phyloP scores from a whole-genome alignment of 1,140 invertebrate genomes.

The Trichonephila clavipes region DNA sequence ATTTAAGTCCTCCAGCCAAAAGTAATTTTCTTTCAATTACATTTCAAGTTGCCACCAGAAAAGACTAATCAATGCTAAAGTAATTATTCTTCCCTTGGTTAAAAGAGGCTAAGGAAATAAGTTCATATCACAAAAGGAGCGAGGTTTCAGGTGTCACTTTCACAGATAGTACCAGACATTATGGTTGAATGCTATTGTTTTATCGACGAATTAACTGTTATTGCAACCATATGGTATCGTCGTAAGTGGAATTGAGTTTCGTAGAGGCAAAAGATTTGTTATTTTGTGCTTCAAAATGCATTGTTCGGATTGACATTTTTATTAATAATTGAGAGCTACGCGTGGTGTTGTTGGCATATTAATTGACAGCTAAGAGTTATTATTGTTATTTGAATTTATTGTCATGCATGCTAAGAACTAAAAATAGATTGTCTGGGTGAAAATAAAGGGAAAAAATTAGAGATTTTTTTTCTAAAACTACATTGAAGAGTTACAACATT shows the following conservation, averaged over 20 bases:
- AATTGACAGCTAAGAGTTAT: no score
- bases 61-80: neutral
- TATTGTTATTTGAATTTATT: no score
- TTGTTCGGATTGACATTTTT: neutral
- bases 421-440: no score
- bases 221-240: neutral
- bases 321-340: no score
- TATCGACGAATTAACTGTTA: neutral
- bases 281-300: neutral
- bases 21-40: neutral
- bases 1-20: neutral
- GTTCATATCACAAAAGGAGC: neutral
- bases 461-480: no score
- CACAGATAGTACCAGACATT: neutral
- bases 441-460: no score
- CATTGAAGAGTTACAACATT: no score
- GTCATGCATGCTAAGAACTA: no score
- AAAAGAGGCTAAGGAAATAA: neutral
- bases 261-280: neutral
- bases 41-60: neutral
- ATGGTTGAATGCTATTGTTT: neutral
- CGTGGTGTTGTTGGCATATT: no score
- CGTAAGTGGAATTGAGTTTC: neutral
- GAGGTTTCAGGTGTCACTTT: neutral
- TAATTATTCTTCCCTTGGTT: neutral